phyloP scores from a whole-genome alignment of 2,797 vertebrate species.

The Erethizon dorsatum region DNA sequence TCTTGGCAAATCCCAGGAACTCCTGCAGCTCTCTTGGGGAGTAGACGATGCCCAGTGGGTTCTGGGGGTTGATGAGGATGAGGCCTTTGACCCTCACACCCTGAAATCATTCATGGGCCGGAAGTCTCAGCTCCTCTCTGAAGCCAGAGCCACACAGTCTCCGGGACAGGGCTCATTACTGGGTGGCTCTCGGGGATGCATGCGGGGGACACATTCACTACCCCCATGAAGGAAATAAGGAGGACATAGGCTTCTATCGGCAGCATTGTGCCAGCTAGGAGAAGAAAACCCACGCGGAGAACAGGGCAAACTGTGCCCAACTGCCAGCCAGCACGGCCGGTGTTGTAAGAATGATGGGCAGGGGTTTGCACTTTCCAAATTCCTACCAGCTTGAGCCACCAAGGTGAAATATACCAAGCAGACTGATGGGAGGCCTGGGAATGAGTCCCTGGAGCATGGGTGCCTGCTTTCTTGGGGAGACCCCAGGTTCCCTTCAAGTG shows the following conservation, averaged over 20 bases:
- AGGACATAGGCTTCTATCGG: not conserved
- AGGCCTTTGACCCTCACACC: constrained; percentile 93
- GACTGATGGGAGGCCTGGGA: not conserved
- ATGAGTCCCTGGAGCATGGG: not conserved
- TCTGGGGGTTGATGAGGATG: constrained; percentile 97
- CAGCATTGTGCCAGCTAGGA: rapidly evolving
- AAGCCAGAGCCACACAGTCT: not conserved
- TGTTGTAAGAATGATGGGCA: rapidly evolving
- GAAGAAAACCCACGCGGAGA: not conserved
- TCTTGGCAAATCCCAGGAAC: constrained; percentile 97
- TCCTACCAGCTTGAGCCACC: not conserved
- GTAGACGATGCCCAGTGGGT: constrained; percentile 97
- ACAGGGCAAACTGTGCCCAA: not conserved
- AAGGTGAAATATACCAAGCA: not conserved
- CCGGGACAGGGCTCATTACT: rapidly evolving
- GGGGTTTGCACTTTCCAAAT: not conserved
- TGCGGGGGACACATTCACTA: rapidly evolving
- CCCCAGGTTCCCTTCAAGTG: not conserved
- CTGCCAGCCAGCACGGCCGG: not conserved
- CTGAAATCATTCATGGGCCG: constrained; percentile 87
- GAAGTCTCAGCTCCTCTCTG: not conserved
- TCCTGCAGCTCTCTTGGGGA: constrained; percentile 92
- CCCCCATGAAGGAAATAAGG: not conserved
- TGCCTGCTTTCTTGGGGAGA: not conserved
- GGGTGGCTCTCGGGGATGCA: not conserved